Evolutionary conservation across 2,888 invertebrate genomes (phyloP).

Genomic region (Syritta pipiens): DNA sequence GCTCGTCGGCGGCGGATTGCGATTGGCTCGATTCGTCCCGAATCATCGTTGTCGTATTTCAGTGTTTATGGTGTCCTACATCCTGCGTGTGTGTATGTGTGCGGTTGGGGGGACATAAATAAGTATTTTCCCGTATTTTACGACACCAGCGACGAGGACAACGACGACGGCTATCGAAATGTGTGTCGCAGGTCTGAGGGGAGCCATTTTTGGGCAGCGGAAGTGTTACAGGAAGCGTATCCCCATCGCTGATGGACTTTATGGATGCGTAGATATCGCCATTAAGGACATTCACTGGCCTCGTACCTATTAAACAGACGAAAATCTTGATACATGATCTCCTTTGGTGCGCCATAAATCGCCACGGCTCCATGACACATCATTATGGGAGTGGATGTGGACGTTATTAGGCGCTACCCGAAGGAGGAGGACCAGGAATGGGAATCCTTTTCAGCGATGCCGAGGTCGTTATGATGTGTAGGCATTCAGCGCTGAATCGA

Average conservation of each 20-base stretch:
- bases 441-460: conserved; percentile 40
- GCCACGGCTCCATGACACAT: conserved; percentile 66
- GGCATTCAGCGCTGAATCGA: conserved; percentile 27
- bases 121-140: conserved; percentile 64
- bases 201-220: not conserved
- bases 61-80: conserved; percentile 58
- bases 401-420: conserved; percentile 3
- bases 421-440: conserved; percentile 7
- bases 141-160: conserved; percentile 54
- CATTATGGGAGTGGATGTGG: conserved; percentile 60
- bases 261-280: conserved; percentile 61
- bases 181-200: conserved; percentile 16
- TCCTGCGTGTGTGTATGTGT: conserved; percentile 14
- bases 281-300: conserved; percentile 61
- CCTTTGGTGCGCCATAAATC: conserved; percentile 64
- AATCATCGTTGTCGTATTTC: conserved; percentile 47
- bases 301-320: conserved; percentile 43
- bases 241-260: conserved; percentile 60
- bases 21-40: conserved; percentile 36
- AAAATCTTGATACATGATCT: conserved; percentile 69
- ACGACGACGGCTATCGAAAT: conserved; percentile 59
- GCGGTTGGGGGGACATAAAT: conserved; percentile 47
- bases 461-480: conserved; percentile 33
- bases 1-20: conserved; percentile 8
- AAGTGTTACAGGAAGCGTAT: conserved; percentile 48